Base-by-base conservation (phyloP, 2,888 invertebrate species). In the Tholera decimalis region DNA sequence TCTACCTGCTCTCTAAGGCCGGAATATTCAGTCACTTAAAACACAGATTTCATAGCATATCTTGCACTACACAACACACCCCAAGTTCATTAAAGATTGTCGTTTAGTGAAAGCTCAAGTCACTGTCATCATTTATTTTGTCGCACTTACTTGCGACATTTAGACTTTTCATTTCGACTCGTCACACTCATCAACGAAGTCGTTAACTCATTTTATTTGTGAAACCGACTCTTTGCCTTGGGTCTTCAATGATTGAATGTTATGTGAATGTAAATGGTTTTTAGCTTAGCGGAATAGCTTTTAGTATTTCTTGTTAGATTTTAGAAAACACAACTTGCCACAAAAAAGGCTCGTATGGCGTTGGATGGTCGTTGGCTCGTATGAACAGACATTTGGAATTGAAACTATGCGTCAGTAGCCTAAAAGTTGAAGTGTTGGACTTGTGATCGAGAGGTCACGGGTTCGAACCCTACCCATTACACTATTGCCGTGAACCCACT, bases 101-200 rank as follows among this genome's bases (percentile, higher is more conserved):
- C 89, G 88, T 87, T 89, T 89, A 89, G 81, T 79, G 75, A 87
- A 86, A 79, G 69, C 73, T 79, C 87, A 15, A 92, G 93, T 93
- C 93, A 92, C 83, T 82, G 79, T 63, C 76, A 70, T 85, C 88
- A 88, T 92, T 91, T 89, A 86, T 90, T 88, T 85, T 77, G 78
- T 74, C 49, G 73, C 73, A 80, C 64, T 82, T 70, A 80, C 56
- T 79, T 72, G 79, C 76, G 88, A 89, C 89, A 86, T 82, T 87
- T 57, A 56, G 79, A 82, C 62, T 85, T 86, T 82, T 85, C 84
- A 85, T 80, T 85, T 73, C 39, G 67, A 56, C 28, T 62, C 79
- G 77, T 79, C 84, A 80, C 70, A 80, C 80, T 83, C 79, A 85
- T 87, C 79, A 78, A 82, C 63, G 18, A 28, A 44, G 54, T 77